Evolutionary conservation across 1,140 invertebrate species (phyloP), one percentile per base, ranked within the genome.

Genomic region (Cephus cinctus): DNA sequence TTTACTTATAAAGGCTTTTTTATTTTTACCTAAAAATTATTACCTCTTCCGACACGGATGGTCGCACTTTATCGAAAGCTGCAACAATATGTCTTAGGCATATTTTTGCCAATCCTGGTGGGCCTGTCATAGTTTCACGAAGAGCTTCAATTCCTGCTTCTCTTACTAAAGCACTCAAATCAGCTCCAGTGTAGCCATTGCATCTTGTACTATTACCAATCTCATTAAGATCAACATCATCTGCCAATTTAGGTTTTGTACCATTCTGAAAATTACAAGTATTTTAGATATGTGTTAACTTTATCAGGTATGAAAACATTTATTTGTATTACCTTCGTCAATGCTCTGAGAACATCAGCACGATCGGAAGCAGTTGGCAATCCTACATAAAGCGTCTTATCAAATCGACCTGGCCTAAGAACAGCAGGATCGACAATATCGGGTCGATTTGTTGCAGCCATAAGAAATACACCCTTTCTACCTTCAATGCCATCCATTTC

Each of bases 401-500:
- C 96, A 31, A 99, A 80, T 60, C 97, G 81, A 11, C 96, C 96
- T 0, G 96, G 96, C 69, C 97, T 80, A 39, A 98, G 72, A 39
- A 99, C 87, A 1, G 97, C 97, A 2, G 94, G 90, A 79, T 99
- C 97, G 49, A 99, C 88, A 5, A 98, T 97, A 64, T 98, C 96
- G 36, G 94, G 94, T 58, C 96, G 80, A 80, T 99, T 99, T 20
- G 92, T 97, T 0, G 96, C 96, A 3, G 92, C 97, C 77, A 99
- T 86, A 3, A 99, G 79, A 71, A 93, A 98, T 2, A 98, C 96
- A 6, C 88, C 89, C 60, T 92, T 86, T 36, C 94, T 81, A 21
- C 83, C 83, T 71, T 96, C 90, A 11, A 98, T 82, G 4, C 97
- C 97, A 72, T 99, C 96, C 96, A 99, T 98, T 82, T 99, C 97